These are phyloP conservation scores for Coreius guichenoti DNA, from an alignment of 2,797 vertebrate genomes.

Conservation along the genomic window DNA sequence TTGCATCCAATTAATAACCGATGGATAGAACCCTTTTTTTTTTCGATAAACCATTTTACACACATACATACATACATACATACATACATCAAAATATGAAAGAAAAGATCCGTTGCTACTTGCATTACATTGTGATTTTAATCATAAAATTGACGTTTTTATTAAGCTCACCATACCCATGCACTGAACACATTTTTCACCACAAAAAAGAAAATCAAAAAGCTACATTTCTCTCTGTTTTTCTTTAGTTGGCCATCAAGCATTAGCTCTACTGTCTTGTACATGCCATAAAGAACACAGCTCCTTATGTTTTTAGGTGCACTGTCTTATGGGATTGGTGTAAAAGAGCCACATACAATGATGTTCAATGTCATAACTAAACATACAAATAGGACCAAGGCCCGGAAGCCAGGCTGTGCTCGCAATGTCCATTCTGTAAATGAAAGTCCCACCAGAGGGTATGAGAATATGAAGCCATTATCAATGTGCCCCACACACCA, in stretches of 20 bases:
- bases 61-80: too few relatives aligned
- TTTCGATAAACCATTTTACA: neutral
- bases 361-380: neutral
- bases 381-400: neutral
- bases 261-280: neutral
- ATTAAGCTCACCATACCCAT: neutral
- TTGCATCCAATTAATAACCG: neutral
- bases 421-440: conserved; percentile 12
- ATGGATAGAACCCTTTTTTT: neutral
- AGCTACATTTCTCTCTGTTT: neutral
- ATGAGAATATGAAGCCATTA: conserved; percentile 47
- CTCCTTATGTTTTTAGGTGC: neutral
- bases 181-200: neutral
- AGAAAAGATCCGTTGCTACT: neutral
- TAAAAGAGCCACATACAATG: neutral
- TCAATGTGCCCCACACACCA: conserved; percentile 46
- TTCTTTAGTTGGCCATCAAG: neutral
- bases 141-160: neutral
- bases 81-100: too few relatives aligned
- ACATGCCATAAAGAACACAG: neutral
- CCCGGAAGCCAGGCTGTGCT: neutral
- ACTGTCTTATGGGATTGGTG: neutral
- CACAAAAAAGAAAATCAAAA: neutral
- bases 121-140: neutral
- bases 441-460: conserved; percentile 23